These are phyloP conservation scores for Diaperis boleti DNA, from an alignment of 2,888 invertebrate genomes.

Conservation along the genomic window DNA sequence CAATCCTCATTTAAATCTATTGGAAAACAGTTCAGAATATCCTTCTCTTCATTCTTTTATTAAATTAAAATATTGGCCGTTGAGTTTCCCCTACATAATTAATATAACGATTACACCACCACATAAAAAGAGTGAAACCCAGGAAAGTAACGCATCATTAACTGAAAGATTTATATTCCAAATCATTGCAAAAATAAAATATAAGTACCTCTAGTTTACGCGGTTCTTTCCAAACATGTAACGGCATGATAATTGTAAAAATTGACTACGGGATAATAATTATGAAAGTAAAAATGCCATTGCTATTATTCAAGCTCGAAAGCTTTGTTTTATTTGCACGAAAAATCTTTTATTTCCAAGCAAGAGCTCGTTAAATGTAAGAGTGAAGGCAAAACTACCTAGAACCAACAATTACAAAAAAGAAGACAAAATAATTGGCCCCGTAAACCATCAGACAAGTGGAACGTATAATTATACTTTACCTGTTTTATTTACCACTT, in stretches of 20 bases:
- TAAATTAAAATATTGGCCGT: too few species aligned
- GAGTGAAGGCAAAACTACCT: not conserved
- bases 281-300: not conserved
- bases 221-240: too few species aligned
- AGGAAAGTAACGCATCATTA: slow-evolving; percentile 23
- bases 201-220: not conserved
- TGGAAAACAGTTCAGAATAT: too few species aligned
- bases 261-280: not conserved
- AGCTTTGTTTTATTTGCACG: not conserved
- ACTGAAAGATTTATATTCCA: not conserved
- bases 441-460: not conserved
- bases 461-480: not conserved
- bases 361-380: not conserved
- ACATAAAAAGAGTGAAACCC: slow-evolving; percentile 15
- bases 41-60: too few species aligned
- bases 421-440: not conserved
- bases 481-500: not conserved
- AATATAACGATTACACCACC: not conserved
- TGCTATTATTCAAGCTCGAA: not conserved
- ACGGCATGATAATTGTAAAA: too few species aligned
- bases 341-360: not conserved
- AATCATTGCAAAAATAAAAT: not conserved
- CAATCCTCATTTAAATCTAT: too few species aligned
- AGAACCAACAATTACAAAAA: not conserved
- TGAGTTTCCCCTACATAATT: too few species aligned